Base-by-base conservation (phyloP, 2,888 invertebrate genomes). In the Drosophila cracens region DNA sequence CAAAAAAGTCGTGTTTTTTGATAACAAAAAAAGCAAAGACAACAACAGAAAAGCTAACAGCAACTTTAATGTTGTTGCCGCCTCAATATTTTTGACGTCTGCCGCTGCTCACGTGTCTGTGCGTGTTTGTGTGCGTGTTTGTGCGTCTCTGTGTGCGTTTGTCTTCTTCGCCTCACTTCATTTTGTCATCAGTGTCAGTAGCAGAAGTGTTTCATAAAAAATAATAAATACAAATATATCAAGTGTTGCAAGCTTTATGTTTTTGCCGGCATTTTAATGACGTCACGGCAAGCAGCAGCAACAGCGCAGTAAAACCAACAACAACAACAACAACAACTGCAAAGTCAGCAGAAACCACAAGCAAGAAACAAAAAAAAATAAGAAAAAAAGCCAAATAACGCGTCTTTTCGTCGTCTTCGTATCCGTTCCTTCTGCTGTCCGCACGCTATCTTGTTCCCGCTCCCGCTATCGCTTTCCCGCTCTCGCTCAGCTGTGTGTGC, bases 211-310 rank as follows among this genome's bases (percentile, higher is more conserved):
- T 38, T 36, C 48, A 62, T 40, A 38, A 51, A 18, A 29, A 59
- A 43, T 33, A 52, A 56, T 29, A 57, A 16, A 69, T 36, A 57
- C 27, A 54, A 60, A 61, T 25, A 36, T 36, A 54, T 7, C 10
- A 27, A 54, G 25, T 36, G 51, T 25, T 51, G 38, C 38, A 61
- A 62, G 66, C 62, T 58, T 76, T 59, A 61, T 73, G 69, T 79
- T 73, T 79, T 76, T 80, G 73, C 89, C 85, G 85, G 85, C 85
- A 82, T 84, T 79, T 86, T 89, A 81, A 89, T 85, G 85, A 86
- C 85, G 89, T 85, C 85, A 85, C 84, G 70, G 59, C 76, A 67
- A 68, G 64, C 63, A 70, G 36, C 70, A 68, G 57, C 66, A 73
- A 52, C 54, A 77, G 61, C 74, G 59, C 71, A 77, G 63, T 61